These are phyloP conservation scores for Eutrigla gurnardus DNA, from an alignment of 2,797 vertebrate species.

Conservation along the genomic window DNA sequence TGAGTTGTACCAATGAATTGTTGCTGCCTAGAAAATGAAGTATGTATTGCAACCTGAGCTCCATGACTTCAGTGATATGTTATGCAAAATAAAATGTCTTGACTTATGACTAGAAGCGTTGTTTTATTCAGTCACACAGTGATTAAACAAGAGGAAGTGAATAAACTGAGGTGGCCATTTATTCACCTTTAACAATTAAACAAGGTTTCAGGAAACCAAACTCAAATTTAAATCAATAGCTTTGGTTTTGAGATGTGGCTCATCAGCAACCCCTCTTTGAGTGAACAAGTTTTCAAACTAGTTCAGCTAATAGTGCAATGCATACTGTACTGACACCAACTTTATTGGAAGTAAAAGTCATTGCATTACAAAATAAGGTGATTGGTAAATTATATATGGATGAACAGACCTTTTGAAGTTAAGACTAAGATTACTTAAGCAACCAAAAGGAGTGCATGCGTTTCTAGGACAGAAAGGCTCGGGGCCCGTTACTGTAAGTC, in stretches of 20 bases:
- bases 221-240: not conserved
- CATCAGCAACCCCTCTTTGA: not conserved
- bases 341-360: conserved; percentile 9
- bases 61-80: conserved; percentile 81
- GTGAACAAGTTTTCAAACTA: not conserved
- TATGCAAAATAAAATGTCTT: conserved; percentile 88
- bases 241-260: not conserved
- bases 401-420: not conserved
- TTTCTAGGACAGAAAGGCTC: not conserved
- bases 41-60: conserved; percentile 80
- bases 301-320: not conserved
- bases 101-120: conserved; percentile 57
- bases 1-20: conserved; percentile 66
- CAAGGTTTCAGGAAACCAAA: not conserved
- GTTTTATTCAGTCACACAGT: conserved; percentile 32
- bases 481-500: not conserved
- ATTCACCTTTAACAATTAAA: not conserved
- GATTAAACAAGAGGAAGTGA: not conserved
- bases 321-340: not conserved
- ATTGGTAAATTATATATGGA: not conserved
- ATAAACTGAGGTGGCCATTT: not conserved
- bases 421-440: not conserved
- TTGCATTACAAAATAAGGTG: not conserved
- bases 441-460: not conserved
- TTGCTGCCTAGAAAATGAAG: conserved; percentile 82